Base-by-base conservation (phyloP, 2,888 invertebrate genomes). In the Taphrorychus bicolor region DNA sequence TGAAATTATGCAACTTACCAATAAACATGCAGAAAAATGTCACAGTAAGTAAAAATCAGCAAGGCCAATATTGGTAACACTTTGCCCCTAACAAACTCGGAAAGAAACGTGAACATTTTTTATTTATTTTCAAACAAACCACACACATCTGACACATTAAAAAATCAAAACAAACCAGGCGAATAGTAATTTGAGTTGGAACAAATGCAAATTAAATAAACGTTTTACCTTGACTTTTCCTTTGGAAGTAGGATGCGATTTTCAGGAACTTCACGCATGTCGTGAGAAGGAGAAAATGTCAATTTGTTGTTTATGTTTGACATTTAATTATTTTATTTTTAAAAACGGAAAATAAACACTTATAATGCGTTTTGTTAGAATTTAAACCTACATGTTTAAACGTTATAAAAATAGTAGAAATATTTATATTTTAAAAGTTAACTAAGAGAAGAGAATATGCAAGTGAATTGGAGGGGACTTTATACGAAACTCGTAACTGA, bases 1-100 rank as follows among this genome's bases (percentile, higher is more conserved):
- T n/a, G n/a, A n/a, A n/a, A n/a, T n/a, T n/a, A n/a, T n/a, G n/a
- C 42, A 48, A 69, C 69, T 69, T 61, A 69, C 69, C 65, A 48
- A 16, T 65, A 11, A 7, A 61, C 41, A 48, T 58, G 51, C 16
- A 65, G 22, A 21, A 69, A 21, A 23, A 61, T 51, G 51, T 52
- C 61, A 41, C 53, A 69, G 48, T 69, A 66, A 56, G 41, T n/a
- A 54, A 64, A 64, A 57, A 56, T 45, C 21, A 69, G 2, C 2
- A 69, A 45, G 3, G 57, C 57, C 16, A 69, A 45, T 51, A 64
- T 9, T 7, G 64, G 69, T 23, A 60, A 49, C 4, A 69, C 18
- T 40, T 59, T 64, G 16, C n/a, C 40, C 42, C 14, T 60, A 18
- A 69, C 49, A 64, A 57, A 60, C 7, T 64, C 19, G 7, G 45